These are phyloP conservation scores for Cataglyphis cursor DNA, from an alignment of 2,888 invertebrate species.

Conservation along the genomic window DNA sequence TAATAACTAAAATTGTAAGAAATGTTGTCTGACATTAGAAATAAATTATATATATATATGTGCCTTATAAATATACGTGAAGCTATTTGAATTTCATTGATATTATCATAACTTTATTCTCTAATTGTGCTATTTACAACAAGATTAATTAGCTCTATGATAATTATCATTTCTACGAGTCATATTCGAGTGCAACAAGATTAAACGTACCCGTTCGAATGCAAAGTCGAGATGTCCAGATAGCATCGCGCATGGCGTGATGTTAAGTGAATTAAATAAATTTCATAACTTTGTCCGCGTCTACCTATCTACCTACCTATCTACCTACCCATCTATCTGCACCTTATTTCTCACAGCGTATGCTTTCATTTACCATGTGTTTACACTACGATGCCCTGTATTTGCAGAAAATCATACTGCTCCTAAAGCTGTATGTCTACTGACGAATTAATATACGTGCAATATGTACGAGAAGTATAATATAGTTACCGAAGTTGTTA, in stretches of 20 bases:
- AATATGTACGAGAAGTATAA: conserved; percentile 18
- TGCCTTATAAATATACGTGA: background rate
- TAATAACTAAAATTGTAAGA: background rate
- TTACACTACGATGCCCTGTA: conserved; percentile 19
- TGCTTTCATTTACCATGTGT: conserved; percentile 20
- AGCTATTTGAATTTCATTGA: background rate
- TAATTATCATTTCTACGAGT: conserved; percentile 31
- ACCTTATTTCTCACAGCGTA: conserved; percentile 42
- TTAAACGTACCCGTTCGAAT: conserved; percentile 20
- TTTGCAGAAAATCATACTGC: conserved; percentile 44
- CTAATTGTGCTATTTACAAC: conserved; percentile 3
- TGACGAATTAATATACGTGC: conserved; percentile 49
- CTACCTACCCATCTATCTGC: conserved; percentile 17
- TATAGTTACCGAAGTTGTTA: conserved; percentile 50
- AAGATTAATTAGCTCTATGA: conserved; percentile 18
- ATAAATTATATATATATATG: background rate
- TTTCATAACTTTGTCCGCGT: conserved; percentile 47
- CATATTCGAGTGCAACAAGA: conserved; percentile 7
- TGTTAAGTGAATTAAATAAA: conserved; percentile 50
- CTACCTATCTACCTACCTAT: conserved; percentile 12
- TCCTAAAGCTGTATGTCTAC: conserved; percentile 41
- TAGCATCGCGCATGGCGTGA: conserved; percentile 19
- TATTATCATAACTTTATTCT: background rate
- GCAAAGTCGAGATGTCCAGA: conserved; percentile 25
- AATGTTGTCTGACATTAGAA: background rate